phyloP scores from a whole-genome alignment of 2,888 invertebrate species.

The Lingula anatina region DNA sequence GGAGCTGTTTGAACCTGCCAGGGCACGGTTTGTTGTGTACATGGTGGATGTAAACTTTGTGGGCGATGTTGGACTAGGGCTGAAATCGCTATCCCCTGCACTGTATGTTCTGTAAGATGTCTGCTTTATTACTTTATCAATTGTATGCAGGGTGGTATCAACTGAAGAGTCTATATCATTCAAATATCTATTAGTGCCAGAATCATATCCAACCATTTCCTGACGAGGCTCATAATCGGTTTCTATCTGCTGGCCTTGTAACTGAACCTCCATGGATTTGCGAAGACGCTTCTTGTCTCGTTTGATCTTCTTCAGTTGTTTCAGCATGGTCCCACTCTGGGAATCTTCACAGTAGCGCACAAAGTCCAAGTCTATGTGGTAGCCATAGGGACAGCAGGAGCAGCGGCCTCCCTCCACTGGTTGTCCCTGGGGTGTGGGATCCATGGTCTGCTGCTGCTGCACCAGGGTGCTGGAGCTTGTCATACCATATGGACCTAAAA shows the following conservation, averaged over 20 bases:
- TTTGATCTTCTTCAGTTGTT: conserved; percentile 54
- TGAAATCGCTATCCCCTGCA: background rate
- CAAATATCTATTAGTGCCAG: conserved; percentile 33
- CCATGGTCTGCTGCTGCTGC: conserved; percentile 11
- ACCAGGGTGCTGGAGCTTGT: no score
- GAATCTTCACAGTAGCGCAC: conserved; percentile 69
- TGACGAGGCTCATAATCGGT: conserved; percentile 12
- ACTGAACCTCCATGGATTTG: conserved; percentile 71
- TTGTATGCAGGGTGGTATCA: conserved; percentile 31
- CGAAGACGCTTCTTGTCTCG: conserved; percentile 68
- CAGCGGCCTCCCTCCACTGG: no score
- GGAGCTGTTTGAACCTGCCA: conserved; percentile 44
- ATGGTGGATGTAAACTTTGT: background rate
- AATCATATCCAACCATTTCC: conserved; percentile 20
- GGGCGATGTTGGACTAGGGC: background rate
- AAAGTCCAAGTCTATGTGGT: conserved; percentile 85
- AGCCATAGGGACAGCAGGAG: conserved; percentile 83
- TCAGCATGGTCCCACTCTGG: conserved; percentile 34
- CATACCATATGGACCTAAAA: no score
- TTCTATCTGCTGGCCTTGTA: conserved; percentile 31
- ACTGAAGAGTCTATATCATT: conserved; percentile 44
- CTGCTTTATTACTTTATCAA: conserved; percentile 32
- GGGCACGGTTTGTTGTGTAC: background rate
- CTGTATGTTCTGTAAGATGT: no score
- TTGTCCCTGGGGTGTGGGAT: no score